These are phyloP conservation scores for Athripsodes cinereus DNA, from an alignment of 2,888 invertebrate genomes.

Conservation along the genomic window DNA sequence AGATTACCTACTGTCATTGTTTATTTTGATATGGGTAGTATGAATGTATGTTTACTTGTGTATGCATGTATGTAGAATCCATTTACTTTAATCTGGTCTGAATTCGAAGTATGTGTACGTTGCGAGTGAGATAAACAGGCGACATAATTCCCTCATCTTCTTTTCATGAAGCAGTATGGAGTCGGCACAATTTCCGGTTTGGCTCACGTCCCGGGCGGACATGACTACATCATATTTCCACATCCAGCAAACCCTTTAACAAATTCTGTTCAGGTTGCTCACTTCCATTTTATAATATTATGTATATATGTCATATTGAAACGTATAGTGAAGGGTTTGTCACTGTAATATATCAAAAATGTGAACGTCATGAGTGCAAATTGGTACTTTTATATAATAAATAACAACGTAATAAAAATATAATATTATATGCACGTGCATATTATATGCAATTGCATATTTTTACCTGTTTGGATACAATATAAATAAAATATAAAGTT, in stretches of 20 bases:
- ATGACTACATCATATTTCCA: slow-evolving; percentile 7
- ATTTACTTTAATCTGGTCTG: not conserved
- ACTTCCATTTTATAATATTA: not conserved
- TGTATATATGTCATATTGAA: not conserved
- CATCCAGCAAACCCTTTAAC: not conserved
- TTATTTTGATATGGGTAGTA: too few species aligned
- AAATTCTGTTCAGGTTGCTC: not conserved
- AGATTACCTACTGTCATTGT: too few species aligned
- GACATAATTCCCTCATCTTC: slow-evolving; percentile 4
- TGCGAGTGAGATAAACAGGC: slow-evolving; percentile 10
- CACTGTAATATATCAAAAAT: not conserved
- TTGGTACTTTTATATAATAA: too few species aligned
- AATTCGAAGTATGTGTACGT: not conserved
- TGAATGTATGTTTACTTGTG: too few species aligned
- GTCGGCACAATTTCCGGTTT: slow-evolving; percentile 21
- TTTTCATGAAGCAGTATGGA: slow-evolving; percentile 5
- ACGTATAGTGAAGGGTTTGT: not conserved
- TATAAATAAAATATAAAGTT: too few species aligned
- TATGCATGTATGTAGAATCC: too few species aligned
- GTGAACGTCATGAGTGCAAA: not conserved
- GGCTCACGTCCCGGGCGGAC: slow-evolving; percentile 20
- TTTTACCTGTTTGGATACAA: too few species aligned
- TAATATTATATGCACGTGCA: too few species aligned
- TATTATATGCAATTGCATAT: too few species aligned
- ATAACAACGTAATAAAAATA: too few species aligned